These are phyloP conservation scores for Archips xylosteana DNA, from an alignment of 2,888 invertebrate species.

Conservation along the genomic window DNA sequence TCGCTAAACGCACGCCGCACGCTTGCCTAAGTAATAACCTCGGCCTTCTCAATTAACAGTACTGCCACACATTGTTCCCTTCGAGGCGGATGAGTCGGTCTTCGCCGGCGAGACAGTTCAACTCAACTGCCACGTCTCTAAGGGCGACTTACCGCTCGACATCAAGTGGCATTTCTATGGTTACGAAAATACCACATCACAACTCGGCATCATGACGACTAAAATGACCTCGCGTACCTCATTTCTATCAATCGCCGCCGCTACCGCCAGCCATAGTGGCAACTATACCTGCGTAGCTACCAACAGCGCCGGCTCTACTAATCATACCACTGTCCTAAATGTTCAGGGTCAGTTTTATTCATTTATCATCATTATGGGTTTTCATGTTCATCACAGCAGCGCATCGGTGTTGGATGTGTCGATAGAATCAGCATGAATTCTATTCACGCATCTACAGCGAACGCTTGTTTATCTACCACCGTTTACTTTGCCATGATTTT, in stretches of 20 bases:
- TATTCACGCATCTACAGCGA: constrained; percentile 62
- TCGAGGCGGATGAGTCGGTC: constrained; percentile 87
- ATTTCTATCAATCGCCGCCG: constrained; percentile 89
- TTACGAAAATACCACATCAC: constrained; percentile 83
- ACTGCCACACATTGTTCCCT: constrained; percentile 88
- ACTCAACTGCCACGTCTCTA: constrained; percentile 88
- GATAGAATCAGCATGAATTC: constrained; percentile 76
- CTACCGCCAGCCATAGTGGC: constrained; percentile 89
- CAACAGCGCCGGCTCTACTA: constrained; percentile 89
- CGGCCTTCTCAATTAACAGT: constrained; percentile 85
- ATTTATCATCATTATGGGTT: constrained; percentile 54
- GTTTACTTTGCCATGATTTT: constrained; percentile 52
- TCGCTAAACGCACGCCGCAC: constrained; percentile 79
- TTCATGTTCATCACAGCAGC: constrained; percentile 56
- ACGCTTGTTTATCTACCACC: constrained; percentile 53
- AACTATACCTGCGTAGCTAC: constrained; percentile 91
- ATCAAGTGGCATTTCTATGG: constrained; percentile 92
- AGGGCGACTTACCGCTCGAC: constrained; percentile 91
- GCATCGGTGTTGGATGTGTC: constrained; percentile 63
- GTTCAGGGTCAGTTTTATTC: constrained; percentile 83
- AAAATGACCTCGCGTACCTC: constrained; percentile 89
- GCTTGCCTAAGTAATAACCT: constrained; percentile 77
- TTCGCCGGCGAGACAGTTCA: constrained; percentile 90
- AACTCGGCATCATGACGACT: constrained; percentile 86
- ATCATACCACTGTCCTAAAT: constrained; percentile 87